These are phyloP conservation scores for Acrobasis consociella DNA, from an alignment of 2,888 invertebrate species.

Conservation along the genomic window DNA sequence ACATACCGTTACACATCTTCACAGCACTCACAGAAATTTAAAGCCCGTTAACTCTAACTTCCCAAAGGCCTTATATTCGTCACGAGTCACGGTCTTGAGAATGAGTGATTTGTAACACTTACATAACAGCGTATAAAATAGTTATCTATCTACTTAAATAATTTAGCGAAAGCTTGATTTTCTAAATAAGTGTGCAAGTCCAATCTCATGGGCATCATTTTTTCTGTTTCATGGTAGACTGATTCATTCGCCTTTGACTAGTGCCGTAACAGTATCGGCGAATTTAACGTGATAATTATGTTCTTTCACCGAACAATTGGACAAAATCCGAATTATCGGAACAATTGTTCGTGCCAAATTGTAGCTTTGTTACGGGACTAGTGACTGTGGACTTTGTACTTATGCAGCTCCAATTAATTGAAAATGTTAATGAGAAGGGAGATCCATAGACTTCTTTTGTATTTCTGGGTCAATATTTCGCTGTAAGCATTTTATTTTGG, in stretches of 20 bases:
- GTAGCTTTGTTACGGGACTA: neutral
- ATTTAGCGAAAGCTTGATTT: slow-evolving; percentile 34
- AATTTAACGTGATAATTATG: slow-evolving; percentile 51
- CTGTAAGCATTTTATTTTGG: neutral
- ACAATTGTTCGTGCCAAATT: slow-evolving; percentile 16
- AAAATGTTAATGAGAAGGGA: neutral
- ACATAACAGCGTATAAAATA: slow-evolving; percentile 30
- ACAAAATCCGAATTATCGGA: slow-evolving; percentile 10
- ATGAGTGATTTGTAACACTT: slow-evolving; percentile 51
- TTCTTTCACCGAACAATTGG: slow-evolving; percentile 26
- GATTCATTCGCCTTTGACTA: slow-evolving; percentile 52
- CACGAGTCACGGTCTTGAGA: slow-evolving; percentile 44
- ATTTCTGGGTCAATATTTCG: neutral
- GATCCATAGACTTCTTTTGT: neutral
- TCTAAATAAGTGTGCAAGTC: slow-evolving; percentile 35
- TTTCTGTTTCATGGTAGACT: slow-evolving; percentile 45
- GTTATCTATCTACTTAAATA: slow-evolving; percentile 27
- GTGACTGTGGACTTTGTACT: neutral
- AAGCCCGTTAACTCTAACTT: slow-evolving; percentile 38
- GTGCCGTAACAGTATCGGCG: slow-evolving; percentile 41
- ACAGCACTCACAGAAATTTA: slow-evolving; percentile 30
- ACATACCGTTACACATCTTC: slow-evolving; percentile 28
- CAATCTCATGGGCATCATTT: slow-evolving; percentile 41
- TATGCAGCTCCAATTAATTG: slow-evolving; percentile 8
- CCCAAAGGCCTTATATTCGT: slow-evolving; percentile 50